phyloP scores from a whole-genome alignment of 2,888 invertebrate genomes.

The Drosophila neutralis region DNA sequence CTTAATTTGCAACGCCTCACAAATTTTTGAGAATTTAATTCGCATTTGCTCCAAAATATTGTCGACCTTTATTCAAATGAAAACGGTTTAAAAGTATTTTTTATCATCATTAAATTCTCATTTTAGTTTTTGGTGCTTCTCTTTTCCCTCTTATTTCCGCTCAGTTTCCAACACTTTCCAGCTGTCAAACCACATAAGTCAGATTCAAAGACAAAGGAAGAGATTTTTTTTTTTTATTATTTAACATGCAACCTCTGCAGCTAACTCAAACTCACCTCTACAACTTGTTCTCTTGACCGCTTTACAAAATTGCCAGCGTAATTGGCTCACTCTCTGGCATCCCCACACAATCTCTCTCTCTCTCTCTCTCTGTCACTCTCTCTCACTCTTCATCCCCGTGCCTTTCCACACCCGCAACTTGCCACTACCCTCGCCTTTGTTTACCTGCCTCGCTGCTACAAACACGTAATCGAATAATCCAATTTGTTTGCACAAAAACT shows the following conservation, averaged over 20 bases:
- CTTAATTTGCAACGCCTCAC: neutral
- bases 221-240: conserved; percentile 7
- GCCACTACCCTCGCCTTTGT: conserved; percentile 16
- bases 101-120: conserved; percentile 18
- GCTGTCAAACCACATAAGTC: conserved; percentile 64
- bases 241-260: conserved; percentile 17
- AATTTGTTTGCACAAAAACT: conserved; percentile 79
- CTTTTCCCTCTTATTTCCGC: neutral
- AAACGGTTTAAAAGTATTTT: neutral
- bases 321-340: conserved; percentile 19
- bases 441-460: conserved; percentile 55
- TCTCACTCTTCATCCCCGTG: neutral
- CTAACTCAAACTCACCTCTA: conserved; percentile 33
- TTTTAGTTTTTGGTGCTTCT: conserved; percentile 4
- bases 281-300: conserved; percentile 70
- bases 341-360: neutral
- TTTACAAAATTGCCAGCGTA: conserved; percentile 49
- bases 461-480: conserved; percentile 80
- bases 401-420: neutral
- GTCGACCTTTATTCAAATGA: neutral
- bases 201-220: conserved; percentile 40
- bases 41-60: neutral
- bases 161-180: conserved; percentile 40
- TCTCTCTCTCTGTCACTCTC: neutral
- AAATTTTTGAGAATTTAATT: neutral